These are phyloP conservation scores for Pseudococcus longispinus DNA, from an alignment of 2,888 invertebrate genomes.

Conservation along the genomic window DNA sequence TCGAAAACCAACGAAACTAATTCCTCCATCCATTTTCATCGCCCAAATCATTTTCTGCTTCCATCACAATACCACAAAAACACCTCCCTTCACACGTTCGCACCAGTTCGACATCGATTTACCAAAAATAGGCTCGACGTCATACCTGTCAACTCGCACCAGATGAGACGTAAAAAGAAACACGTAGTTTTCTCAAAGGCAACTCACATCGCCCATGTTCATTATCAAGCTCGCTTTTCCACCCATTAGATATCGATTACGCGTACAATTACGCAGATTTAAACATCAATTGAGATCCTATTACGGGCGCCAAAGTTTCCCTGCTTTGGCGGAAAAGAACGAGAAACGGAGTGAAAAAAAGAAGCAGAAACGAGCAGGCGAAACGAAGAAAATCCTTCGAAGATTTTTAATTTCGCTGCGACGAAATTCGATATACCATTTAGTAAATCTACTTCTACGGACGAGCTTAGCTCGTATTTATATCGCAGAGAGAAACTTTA, in stretches of 20 bases:
- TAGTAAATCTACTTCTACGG: background rate
- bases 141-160: no score
- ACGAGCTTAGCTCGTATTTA: background rate
- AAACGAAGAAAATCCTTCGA: background rate
- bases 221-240: background rate
- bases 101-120: no score
- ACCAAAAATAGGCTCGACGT: no score
- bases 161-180: no score
- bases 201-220: no score
- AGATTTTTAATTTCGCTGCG: background rate
- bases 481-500: background rate
- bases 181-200: background rate
- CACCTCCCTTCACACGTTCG: no score
- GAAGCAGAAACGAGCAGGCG: background rate
- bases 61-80: no score
- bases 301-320: background rate
- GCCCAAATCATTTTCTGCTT: no score
- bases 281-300: background rate
- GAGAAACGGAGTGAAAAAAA: background rate
- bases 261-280: background rate
- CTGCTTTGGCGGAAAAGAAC: background rate
- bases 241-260: background rate
- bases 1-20: no score
- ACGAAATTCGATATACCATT: background rate
- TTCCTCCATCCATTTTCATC: no score